Percentiles rank a stretch among this genome's conserved stretches.
These are phyloP conservation scores for Sebastes oblongus DNA, from an alignment of 2,797 vertebrate species.

Conservation along the genomic window DNA sequence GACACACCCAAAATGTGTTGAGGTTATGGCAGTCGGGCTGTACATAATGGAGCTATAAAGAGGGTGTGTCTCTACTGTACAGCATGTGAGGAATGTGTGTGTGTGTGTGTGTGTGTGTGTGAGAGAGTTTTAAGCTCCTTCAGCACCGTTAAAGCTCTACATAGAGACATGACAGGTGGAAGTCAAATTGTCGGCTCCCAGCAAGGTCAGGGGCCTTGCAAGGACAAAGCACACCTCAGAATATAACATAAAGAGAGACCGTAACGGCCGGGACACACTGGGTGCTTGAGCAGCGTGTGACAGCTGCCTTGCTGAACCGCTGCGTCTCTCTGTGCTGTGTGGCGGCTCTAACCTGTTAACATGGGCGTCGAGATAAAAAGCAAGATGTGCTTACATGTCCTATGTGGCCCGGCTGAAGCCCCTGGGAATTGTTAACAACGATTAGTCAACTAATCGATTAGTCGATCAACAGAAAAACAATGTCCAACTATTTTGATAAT, in stretches of 20 bases:
- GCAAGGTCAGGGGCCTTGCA: slow-evolving; percentile 1
- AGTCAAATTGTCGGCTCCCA: background rate
- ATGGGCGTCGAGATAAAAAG: no score
- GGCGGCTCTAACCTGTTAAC: no score
- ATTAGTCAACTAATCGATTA: no score
- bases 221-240: slow-evolving; percentile 7
- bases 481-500: no score
- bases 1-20: slow-evolving; percentile 16
- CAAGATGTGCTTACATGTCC: no score
- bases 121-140: slow-evolving; percentile 27
- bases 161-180: slow-evolving; percentile 29
- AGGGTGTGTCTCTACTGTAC: slow-evolving; percentile 7
- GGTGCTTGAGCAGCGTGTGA: no score
- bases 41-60: background rate
- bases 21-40: background rate
- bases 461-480: no score
- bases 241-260: background rate
- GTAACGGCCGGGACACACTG: no score
- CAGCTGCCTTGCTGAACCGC: accelerated
- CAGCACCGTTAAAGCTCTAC: background rate
- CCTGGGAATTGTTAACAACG: background rate
- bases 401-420: no score
- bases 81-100: slow-evolving; percentile 45
- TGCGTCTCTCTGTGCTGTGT: no score
- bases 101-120: slow-evolving; percentile 2